phyloP scores from a whole-genome alignment of 2,113 vertebrate genomes.

The Caracal caracal region DNA sequence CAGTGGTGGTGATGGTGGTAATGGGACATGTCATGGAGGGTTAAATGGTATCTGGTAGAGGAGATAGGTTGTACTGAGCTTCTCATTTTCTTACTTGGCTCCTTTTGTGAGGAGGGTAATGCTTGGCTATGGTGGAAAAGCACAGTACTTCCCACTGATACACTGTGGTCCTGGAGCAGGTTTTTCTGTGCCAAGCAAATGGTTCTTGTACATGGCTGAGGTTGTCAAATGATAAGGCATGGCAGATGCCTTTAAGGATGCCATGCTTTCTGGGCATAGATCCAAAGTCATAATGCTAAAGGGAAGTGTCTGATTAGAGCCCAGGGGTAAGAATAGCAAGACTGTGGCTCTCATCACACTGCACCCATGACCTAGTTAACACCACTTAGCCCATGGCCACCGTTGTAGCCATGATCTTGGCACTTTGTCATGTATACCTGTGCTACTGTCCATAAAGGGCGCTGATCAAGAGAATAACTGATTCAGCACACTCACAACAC shows the following conservation, averaged over 20 bases:
- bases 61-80: not conserved
- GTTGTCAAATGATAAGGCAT: not conserved
- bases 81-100: not conserved
- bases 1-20: too few species aligned
- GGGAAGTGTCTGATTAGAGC: not conserved
- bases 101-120: not conserved
- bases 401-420: not conserved
- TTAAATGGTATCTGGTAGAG: too few species aligned
- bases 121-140: not conserved
- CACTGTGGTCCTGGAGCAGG: not conserved
- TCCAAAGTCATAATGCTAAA: not conserved
- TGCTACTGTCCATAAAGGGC: not conserved
- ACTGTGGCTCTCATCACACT: not conserved
- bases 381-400: fast-evolving
- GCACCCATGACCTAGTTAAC: not conserved
- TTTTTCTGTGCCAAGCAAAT: not conserved
- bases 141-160: too few species aligned
- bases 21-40: not conserved
- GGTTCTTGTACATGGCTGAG: not conserved
- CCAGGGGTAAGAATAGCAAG: not conserved
- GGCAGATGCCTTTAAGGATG: not conserved
- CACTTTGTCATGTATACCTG: not conserved
- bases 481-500: not conserved
- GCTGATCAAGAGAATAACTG: not conserved
- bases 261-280: not conserved